Evolutionary conservation across 1,140 invertebrate genomes (phyloP).

Genomic region (Ceratina australensis): DNA sequence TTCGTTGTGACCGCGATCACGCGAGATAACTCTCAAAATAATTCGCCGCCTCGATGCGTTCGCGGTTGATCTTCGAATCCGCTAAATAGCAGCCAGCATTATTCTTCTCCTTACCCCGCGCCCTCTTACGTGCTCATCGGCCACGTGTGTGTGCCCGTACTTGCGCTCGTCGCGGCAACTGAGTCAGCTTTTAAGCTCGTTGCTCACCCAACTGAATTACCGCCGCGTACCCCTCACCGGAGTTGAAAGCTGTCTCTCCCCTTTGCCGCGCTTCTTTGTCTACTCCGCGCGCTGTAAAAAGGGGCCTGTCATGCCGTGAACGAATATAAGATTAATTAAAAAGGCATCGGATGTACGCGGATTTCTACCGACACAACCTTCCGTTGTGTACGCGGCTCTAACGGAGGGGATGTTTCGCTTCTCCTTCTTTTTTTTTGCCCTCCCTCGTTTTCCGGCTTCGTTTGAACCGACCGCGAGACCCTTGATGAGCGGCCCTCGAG

Average conservation of each 20-base stretch:
- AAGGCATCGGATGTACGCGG: conserved; percentile 27
- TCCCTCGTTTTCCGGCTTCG: not conserved
- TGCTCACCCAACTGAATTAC: conserved; percentile 51
- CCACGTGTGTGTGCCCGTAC: not conserved
- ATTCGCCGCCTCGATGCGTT: no score
- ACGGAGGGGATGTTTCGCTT: not conserved
- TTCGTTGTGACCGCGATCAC: no score
- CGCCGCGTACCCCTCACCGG: not conserved
- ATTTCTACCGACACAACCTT: not conserved
- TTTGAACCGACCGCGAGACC: not conserved
- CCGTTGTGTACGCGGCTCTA: no score
- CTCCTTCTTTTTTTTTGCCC: no score
- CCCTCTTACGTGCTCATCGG: not conserved
- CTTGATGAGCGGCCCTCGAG: not conserved
- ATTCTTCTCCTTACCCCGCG: no score
- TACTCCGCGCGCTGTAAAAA: no score
- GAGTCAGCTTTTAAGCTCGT: conserved; percentile 54
- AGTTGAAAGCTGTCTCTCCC: conserved; percentile 1
- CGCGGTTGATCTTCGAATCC: no score
- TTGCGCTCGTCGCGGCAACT: not conserved
- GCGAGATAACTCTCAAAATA: no score
- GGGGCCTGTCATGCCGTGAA: no score
- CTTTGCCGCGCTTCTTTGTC: not conserved
- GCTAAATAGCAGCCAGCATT: no score
- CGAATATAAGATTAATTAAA: conserved; percentile 53